Base-by-base conservation (phyloP, 2,113 vertebrate species). In the Bufo gargarizans region DNA sequence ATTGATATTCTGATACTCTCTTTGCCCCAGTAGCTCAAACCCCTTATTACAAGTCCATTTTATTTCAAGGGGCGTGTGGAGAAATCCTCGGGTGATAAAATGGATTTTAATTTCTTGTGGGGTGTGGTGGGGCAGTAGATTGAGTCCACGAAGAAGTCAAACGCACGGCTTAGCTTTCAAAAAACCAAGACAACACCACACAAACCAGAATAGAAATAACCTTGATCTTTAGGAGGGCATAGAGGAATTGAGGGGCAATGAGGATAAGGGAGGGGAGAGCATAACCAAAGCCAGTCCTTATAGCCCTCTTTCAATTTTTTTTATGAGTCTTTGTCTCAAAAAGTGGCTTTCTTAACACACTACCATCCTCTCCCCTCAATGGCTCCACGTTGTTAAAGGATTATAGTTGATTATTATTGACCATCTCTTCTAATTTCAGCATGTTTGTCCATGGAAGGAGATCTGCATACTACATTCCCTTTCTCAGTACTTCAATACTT, bases 171-270 rank as follows among this genome's bases (percentile, higher is more conserved):
- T 82, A 88, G 87, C 82, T 81, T 89, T 84, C 87, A 89, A 84
- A 84, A 89, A 89, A 89, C 87, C 87, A 89, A 89, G 87, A 89
- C 87, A 63, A 89, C 87, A 89, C 81, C 87, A 89, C 87, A 89
- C 87, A 89, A 89, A 89, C 87, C 87, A 84, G 87, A 89, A 89
- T 89, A 89, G 87, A 89, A 89, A 89, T 89, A 84, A 84, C 82
- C 87, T 89, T 89, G 87, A 89, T 89, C 74, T 84, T 83, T 84
- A 77, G 47, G 81, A 76, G 87, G 80, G 81, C 87, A 84, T 56
- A 88, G 82, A 89, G 82, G 74, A 82, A 43, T 55, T 88, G 50
- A 76, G 61, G 74, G 49, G 80, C 17, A 76, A 84, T 77, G 47
- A 65, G 81, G 50, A 78, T 78, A 89, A 84, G 33, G 82, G 61